Percentiles rank a stretch among this genome's conserved stretches.
phyloP scores from a whole-genome alignment of 2,113 vertebrate genomes.

The Acrocephalus kingi region DNA sequence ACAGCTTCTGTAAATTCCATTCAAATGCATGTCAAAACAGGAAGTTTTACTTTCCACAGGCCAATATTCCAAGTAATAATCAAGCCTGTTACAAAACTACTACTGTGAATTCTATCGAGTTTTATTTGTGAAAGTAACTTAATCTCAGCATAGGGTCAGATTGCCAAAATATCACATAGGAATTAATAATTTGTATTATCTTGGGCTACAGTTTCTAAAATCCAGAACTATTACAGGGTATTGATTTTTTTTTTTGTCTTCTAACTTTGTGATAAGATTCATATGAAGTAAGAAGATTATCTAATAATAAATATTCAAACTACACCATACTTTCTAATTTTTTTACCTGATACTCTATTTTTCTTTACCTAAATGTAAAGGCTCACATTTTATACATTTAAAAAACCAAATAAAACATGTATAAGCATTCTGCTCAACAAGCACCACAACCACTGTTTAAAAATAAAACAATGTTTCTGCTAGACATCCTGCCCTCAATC shows the following conservation, averaged over 20 bases:
- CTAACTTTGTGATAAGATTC: not conserved
- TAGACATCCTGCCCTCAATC: not conserved
- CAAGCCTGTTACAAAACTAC: not conserved
- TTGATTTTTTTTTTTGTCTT: not conserved
- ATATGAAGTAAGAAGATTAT: not conserved
- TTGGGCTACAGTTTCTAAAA: not conserved
- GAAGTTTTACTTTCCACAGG: not conserved
- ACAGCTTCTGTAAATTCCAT: not conserved
- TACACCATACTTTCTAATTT: not conserved
- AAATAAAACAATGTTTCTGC: not conserved
- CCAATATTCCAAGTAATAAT: not conserved
- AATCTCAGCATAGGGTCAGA: not conserved
- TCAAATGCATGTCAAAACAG: not conserved
- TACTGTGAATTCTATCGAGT: not conserved
- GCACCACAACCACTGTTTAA: not conserved
- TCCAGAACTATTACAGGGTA: fast-evolving
- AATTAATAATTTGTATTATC: not conserved
- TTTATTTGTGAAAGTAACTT: not conserved
- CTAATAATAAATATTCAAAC: not conserved
- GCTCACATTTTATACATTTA: not conserved
- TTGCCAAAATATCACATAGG: not conserved
- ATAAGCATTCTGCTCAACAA: not conserved
- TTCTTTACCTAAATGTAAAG: not conserved
- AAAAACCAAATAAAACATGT: not conserved
- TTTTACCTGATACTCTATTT: not conserved